Percentiles rank a stretch among this genome's conserved stretches.
Evolutionary conservation across 2,113 vertebrate species (phyloP).

Genomic region (Myrmophylax atrothorax): DNA sequence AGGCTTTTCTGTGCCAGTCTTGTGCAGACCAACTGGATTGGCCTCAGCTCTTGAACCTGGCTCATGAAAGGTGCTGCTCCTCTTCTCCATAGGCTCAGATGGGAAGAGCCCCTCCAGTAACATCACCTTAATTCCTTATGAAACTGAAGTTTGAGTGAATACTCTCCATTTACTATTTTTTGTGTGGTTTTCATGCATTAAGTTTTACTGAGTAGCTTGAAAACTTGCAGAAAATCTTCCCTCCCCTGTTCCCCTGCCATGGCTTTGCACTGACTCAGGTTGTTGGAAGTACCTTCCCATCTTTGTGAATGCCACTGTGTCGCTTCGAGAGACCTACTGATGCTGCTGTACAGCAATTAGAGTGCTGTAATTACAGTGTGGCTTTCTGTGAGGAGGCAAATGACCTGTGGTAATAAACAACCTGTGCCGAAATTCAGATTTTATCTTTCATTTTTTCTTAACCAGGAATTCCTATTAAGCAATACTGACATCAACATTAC

Average conservation of each 20-base stretch:
- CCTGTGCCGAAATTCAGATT: not conserved
- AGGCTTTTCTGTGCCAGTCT: not conserved
- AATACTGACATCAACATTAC: not conserved
- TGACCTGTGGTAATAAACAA: not conserved
- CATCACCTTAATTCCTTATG: not conserved
- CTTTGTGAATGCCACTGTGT: not conserved
- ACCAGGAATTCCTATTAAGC: not conserved
- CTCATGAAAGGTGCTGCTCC: fast-evolving
- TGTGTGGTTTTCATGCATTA: not conserved
- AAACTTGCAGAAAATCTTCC: not conserved
- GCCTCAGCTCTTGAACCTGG: not conserved
- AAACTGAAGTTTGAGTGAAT: not conserved
- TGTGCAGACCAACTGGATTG: not conserved
- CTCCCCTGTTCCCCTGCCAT: not conserved
- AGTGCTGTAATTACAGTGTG: not conserved
- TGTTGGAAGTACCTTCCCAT: not conserved
- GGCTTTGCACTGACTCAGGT: not conserved
- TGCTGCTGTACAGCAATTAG: not conserved
- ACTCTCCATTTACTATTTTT: not conserved
- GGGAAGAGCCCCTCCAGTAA: not conserved
- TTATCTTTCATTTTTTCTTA: not conserved
- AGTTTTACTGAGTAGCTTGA: not conserved
- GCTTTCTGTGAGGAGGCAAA: not conserved
- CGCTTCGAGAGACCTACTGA: not conserved
- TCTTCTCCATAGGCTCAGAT: fast-evolving